These are phyloP conservation scores for Deilephila elpenor DNA, from an alignment of 2,888 invertebrate genomes.

Conservation along the genomic window DNA sequence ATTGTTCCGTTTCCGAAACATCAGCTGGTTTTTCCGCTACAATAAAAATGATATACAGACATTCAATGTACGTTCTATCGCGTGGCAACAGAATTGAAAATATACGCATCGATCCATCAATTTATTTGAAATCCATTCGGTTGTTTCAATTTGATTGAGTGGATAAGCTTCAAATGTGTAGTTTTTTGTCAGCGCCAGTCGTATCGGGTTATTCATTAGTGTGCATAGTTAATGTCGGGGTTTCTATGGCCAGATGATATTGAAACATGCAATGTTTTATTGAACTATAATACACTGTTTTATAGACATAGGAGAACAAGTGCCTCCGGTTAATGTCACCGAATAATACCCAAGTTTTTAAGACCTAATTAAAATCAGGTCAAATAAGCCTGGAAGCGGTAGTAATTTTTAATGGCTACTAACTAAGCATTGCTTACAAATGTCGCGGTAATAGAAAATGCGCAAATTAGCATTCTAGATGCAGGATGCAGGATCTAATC, in stretches of 20 bases:
- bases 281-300: not conserved
- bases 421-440: too few species aligned
- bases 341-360: too few species aligned
- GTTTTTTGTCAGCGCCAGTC: not conserved
- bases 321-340: too few species aligned
- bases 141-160: constrained; percentile 24
- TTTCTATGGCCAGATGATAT: not conserved
- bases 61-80: not conserved
- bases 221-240: not conserved
- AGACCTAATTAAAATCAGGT: too few species aligned
- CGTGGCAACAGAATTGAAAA: not conserved
- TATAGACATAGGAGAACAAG: too few species aligned
- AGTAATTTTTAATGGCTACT: too few species aligned
- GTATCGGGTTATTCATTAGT: not conserved
- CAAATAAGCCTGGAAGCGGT: too few species aligned
- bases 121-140: constrained; percentile 19
- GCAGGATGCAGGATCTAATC: too few species aligned
- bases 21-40: not conserved
- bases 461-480: too few species aligned
- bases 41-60: not conserved
- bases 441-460: too few species aligned
- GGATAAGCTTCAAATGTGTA: not conserved
- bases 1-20: constrained; percentile 11
- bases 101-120: constrained; percentile 18
- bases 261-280: not conserved